A percentile compares a stretch with the other conserved stretches of the same genome.
phyloP scores from a whole-genome alignment of 2,888 invertebrate genomes.

The Lochmaea crataegi region DNA sequence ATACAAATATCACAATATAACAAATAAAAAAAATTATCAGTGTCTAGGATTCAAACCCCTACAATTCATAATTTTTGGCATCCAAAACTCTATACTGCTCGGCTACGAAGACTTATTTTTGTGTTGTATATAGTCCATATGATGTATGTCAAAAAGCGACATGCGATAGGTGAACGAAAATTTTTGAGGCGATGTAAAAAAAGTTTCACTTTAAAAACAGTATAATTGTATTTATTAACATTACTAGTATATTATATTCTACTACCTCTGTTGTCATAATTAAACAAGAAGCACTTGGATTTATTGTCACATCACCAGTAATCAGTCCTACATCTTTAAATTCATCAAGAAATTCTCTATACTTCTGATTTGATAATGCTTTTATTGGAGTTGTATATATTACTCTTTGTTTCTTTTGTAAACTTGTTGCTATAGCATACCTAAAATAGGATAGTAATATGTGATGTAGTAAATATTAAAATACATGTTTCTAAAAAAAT shows the following conservation, averaged over 20 bases:
- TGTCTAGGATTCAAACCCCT: no score
- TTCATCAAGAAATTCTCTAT: constrained; percentile 96
- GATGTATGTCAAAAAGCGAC: no score
- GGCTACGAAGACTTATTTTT: no score
- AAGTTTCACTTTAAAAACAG: no score
- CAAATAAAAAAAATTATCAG: no score
- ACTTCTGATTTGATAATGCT: constrained; percentile 99
- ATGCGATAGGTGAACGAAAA: no score
- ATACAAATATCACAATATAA: no score
- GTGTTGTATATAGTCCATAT: no score
- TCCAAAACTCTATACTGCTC: no score
- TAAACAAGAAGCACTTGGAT: constrained; percentile 96
- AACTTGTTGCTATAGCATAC: constrained; percentile 94
- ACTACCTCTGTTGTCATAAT: constrained; percentile 99
- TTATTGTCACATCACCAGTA: constrained; percentile 99
- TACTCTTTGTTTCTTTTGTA: constrained; percentile 95
- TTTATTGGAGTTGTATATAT: constrained; percentile 99
- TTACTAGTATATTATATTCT: constrained; percentile 17
- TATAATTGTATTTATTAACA: no score
- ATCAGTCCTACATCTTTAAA: constrained; percentile 98
- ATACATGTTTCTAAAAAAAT: neutral
- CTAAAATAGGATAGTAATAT: constrained; percentile 61
- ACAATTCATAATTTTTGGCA: no score
- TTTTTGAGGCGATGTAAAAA: no score
- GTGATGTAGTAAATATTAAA: neutral